phyloP scores from a whole-genome alignment of 2,797 vertebrate genomes.

The Phoebastria nigripes region DNA sequence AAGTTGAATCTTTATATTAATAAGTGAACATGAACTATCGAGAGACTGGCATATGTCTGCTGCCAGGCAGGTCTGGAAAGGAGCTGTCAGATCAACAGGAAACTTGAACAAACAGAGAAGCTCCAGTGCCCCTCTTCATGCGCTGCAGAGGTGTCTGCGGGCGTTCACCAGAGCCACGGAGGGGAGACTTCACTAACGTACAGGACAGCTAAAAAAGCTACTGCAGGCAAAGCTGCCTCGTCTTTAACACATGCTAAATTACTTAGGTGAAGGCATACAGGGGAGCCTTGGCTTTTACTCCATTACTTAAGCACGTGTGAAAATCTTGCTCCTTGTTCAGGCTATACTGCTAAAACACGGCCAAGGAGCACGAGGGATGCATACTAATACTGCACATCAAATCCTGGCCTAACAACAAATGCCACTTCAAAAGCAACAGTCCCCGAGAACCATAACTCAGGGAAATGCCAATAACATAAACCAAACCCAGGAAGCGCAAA shows the following conservation, averaged over 20 bases:
- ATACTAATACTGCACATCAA: rapidly evolving
- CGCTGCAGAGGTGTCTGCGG: not conserved
- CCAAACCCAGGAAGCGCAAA: not conserved
- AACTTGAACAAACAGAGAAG: not conserved
- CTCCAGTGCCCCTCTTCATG: not conserved
- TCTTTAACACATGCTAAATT: not conserved
- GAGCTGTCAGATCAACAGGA: not conserved
- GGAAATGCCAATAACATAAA: not conserved
- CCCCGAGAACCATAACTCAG: rapidly evolving
- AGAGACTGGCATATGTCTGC: slow-evolving; percentile 33
- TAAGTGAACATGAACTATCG: slow-evolving; percentile 55
- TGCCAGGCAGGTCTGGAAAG: not conserved
- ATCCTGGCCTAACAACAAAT: not conserved
- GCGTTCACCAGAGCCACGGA: not conserved
- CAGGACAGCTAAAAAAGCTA: not conserved
- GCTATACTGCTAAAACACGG: rapidly evolving
- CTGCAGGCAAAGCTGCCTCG: not conserved
- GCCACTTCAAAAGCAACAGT: not conserved
- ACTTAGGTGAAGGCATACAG: not conserved
- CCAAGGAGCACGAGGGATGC: rapidly evolving
- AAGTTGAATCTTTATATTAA: slow-evolving; percentile 53
- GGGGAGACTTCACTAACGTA: not conserved
- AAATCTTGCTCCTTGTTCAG: not conserved
- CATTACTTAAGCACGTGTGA: not conserved
- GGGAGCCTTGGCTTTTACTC: not conserved